Evolutionary conservation across 2,797 vertebrate species (phyloP), one percentile per base, ranked within the genome.

Genomic region (Liparis tanakae): DNA sequence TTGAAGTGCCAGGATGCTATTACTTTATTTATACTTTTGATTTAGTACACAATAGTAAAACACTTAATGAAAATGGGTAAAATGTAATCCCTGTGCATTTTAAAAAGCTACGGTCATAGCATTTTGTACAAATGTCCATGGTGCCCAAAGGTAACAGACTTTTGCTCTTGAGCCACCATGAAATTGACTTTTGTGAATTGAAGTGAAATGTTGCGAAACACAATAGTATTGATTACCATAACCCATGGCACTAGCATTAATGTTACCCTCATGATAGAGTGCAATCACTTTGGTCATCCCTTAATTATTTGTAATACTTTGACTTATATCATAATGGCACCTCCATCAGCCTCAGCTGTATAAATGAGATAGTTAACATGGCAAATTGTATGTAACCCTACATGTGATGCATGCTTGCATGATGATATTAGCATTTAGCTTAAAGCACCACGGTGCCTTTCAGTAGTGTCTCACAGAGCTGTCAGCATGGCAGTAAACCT

Each of bases 21-120:
- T 64, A 3, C 6, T 60, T 34, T 59, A 64, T 74, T 65, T 51
- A 10, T 34, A 1, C 20, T 36, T 74, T 63, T 41, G 1, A 54
- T 70, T 41, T 22, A 53, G 15, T n/a, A 48, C 50, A 61, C 7
- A 53, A 13, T 44, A 15, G 0, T 59, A 34, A 68, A 1, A 43
- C 7, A 22, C 7, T 39, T 46, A 22, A 56, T 60, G 5, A 54
- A 63, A 71, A 67, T 4, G 5, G 39, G 1, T 5, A 36, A 44
- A 20, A 22, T 17, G 0, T 8, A 14, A n/a, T 54, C 18, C 7
- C 36, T 33, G 14, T 34, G 8, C 0, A 46, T 6, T 51, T 6
- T 60, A 51, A 43, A 20, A 20, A 54, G 22, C 14, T n/a, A 37
- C 13, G 25, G n/a, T 22, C 1, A n/a, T 46, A 3, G 1, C 34